phyloP scores from a whole-genome alignment of 2,797 vertebrate genomes.

The Poliocrania exsul region DNA sequence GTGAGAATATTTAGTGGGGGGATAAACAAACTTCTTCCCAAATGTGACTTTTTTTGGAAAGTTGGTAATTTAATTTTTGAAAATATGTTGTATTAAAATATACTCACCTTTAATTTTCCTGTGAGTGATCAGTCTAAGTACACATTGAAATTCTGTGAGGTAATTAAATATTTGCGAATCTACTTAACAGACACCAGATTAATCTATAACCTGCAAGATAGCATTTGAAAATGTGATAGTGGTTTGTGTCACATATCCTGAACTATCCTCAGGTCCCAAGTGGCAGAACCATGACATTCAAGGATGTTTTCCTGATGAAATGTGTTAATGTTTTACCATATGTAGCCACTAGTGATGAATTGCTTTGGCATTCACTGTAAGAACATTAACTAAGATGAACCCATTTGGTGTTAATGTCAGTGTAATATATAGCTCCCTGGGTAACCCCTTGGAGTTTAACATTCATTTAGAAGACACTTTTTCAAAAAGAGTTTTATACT shows the following conservation, averaged over 20 bases:
- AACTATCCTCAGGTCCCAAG: slow-evolving; percentile 17
- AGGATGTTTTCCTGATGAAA: slow-evolving; percentile 54
- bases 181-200: slow-evolving; percentile 9
- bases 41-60: not conserved
- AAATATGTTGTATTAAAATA: not conserved
- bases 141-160: not conserved
- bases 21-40: not conserved
- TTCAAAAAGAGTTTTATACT: not conserved
- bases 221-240: slow-evolving; percentile 28
- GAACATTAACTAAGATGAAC: slow-evolving; percentile 68
- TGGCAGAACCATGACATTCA: slow-evolving; percentile 51
- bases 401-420: slow-evolving; percentile 69
- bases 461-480: slow-evolving; percentile 46
- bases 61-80: not conserved
- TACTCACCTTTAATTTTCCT: not conserved
- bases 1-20: not conserved
- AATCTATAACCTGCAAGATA: not conserved
- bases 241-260: slow-evolving; percentile 4
- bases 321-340: slow-evolving; percentile 57
- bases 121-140: not conserved
- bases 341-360: slow-evolving; percentile 56
- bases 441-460: slow-evolving; percentile 42
- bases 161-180: not conserved
- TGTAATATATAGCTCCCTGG: slow-evolving; percentile 59
- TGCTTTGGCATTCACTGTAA: slow-evolving; percentile 67